Evolutionary conservation across 1,140 invertebrate genomes (phyloP).

Genomic region (Drosophila pseudoobscura): DNA sequence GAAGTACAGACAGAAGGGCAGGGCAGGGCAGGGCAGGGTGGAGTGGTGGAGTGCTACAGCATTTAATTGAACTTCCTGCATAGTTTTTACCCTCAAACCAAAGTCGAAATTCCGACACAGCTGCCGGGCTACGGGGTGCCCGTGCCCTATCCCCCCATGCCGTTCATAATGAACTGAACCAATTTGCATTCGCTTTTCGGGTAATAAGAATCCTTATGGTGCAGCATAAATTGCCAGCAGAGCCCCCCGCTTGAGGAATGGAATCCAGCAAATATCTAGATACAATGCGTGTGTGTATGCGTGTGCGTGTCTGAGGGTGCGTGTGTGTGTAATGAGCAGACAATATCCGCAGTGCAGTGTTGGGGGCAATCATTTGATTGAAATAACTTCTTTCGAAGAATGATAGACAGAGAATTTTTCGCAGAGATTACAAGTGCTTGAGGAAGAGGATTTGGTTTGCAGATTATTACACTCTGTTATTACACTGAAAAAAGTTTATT

Average conservation of each 20-base stretch:
- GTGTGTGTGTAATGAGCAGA: slow-evolving; percentile 10
- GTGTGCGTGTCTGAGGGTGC: too few relatives aligned
- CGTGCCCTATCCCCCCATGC: too few relatives aligned
- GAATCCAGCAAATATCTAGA: too few relatives aligned
- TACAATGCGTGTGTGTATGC: neutral
- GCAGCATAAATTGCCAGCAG: slow-evolving; percentile 1
- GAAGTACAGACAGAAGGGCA: neutral
- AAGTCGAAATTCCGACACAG: neutral
- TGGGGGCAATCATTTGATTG: neutral
- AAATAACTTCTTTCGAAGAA: too few relatives aligned
- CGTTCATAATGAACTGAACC: slow-evolving; percentile 22
- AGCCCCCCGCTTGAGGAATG: neutral
- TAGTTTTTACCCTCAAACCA: slow-evolving; percentile 7
- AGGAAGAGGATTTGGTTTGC: too few relatives aligned
- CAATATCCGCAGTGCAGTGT: slow-evolving; percentile 3
- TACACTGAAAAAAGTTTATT: too few relatives aligned
- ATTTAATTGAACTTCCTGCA: slow-evolving; percentile 63
- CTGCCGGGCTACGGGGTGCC: too few relatives aligned
- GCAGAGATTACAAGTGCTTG: too few relatives aligned
- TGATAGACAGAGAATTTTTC: too few relatives aligned
- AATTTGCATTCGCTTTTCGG: slow-evolving; percentile 37
- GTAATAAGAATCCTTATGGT: slow-evolving; percentile 15
- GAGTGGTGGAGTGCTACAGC: slow-evolving; percentile 21
- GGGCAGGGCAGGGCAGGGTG: too few relatives aligned
- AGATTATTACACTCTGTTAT: too few relatives aligned